These are phyloP conservation scores for Plecotus auritus DNA, from an alignment of 2,113 vertebrate species.

Conservation along the genomic window DNA sequence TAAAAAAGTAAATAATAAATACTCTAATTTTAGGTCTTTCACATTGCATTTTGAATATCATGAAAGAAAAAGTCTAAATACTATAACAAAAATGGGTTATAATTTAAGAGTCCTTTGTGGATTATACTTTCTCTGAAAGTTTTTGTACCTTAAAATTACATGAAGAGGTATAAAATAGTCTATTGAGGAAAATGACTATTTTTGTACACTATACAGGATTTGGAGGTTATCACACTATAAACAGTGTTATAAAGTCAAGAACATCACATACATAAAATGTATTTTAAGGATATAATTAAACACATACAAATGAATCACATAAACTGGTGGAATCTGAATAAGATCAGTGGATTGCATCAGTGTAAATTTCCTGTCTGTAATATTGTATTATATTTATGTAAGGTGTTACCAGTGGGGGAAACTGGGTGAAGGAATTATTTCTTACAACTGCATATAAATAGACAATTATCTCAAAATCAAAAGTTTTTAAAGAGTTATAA, in stretches of 20 bases:
- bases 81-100: background rate
- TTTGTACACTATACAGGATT: background rate
- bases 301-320: background rate
- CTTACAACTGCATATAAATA: background rate
- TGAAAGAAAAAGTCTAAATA: constrained; percentile 11
- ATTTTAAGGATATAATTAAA: background rate
- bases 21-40: background rate
- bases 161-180: background rate
- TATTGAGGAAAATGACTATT: constrained; percentile 13
- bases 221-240: background rate
- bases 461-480: background rate
- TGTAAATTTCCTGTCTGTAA: background rate
- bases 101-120: background rate
- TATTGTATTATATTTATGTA: background rate
- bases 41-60: background rate
- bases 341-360: background rate
- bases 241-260: constrained; percentile 20
- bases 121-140: background rate
- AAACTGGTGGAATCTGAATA: background rate
- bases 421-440: background rate
- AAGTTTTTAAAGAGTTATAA: background rate
- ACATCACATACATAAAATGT: background rate
- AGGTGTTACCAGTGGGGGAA: background rate
- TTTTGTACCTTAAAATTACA: constrained; percentile 31
- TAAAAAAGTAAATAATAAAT: background rate